Evolutionary conservation across 1,140 invertebrate species (phyloP).

Genomic region (Drosophila lacteicornis): DNA sequence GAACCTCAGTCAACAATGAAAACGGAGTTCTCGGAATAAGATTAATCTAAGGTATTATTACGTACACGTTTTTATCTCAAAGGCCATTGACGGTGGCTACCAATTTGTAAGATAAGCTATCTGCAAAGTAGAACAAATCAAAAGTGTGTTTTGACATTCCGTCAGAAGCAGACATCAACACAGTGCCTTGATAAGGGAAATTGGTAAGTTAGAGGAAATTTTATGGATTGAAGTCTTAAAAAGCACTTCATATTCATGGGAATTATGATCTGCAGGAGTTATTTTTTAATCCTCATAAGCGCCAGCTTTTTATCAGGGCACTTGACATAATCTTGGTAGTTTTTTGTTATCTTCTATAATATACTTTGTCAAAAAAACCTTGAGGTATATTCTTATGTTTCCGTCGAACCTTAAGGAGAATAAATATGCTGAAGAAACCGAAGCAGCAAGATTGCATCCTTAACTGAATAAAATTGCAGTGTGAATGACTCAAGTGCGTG

Average conservation of each 20-base stretch:
- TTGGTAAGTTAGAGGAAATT: not conserved
- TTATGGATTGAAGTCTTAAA: not conserved
- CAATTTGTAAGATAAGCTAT: constrained; percentile 32
- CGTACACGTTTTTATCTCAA: not conserved
- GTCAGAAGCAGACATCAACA: not conserved
- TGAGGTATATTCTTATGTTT: not conserved
- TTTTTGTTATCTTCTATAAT: not conserved
- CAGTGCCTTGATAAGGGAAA: not conserved
- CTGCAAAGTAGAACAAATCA: not conserved
- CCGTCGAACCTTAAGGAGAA: not conserved
- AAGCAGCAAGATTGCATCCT: not conserved
- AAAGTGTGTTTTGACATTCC: constrained; percentile 7
- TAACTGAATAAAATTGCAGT: not conserved
- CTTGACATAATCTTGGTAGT: constrained; percentile 5
- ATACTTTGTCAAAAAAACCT: not conserved
- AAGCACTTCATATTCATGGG: not conserved
- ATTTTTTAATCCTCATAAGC: not conserved
- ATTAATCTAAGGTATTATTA: not conserved
- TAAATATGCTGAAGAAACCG: not conserved
- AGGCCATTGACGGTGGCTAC: not conserved
- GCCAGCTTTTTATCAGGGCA: not conserved
- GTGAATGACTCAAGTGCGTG: not conserved
- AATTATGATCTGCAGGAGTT: not conserved
- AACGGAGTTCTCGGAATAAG: constrained; percentile 4
- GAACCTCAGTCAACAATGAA: constrained; percentile 5